phyloP scores from a whole-genome alignment of 2,797 vertebrate species.

The Hippopotamyrus pictus region DNA sequence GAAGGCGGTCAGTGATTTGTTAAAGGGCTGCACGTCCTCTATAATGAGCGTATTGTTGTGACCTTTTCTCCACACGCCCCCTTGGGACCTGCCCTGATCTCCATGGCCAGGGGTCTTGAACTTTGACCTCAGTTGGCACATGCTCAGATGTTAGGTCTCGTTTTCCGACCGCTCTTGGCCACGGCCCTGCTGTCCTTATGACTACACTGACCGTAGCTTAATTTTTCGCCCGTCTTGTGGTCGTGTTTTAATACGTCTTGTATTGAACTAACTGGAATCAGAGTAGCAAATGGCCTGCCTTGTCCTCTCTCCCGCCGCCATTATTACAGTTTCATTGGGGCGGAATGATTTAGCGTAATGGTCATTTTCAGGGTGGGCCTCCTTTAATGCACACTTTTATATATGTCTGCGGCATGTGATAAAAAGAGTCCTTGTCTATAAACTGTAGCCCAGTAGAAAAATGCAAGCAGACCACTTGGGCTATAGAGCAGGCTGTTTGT shows the following conservation, averaged over 20 bases:
- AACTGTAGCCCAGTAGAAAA: background rate
- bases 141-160: background rate
- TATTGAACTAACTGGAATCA: background rate
- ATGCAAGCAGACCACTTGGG: background rate
- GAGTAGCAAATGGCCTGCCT: background rate
- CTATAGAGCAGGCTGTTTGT: conserved; percentile 38
- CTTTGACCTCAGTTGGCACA: conserved; percentile 20
- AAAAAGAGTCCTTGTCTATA: background rate
- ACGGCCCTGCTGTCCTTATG: background rate
- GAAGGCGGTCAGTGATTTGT: conserved; percentile 23
- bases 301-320: too few relatives aligned
- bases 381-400: background rate
- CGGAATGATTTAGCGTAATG: background rate
- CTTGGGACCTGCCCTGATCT: conserved; percentile 16
- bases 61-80: conserved; percentile 12
- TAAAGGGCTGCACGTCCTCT: background rate
- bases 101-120: conserved; percentile 7
- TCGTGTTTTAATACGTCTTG: background rate
- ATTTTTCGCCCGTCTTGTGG: background rate
- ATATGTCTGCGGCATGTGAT: background rate
- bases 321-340: background rate
- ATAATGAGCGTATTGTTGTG: conserved; percentile 22
- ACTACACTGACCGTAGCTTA: background rate
- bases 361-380: background rate
- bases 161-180: background rate